Conservation (phyloP, 2,797 vertebrate species). For the Otolemur crassicaudatus region DNA sequence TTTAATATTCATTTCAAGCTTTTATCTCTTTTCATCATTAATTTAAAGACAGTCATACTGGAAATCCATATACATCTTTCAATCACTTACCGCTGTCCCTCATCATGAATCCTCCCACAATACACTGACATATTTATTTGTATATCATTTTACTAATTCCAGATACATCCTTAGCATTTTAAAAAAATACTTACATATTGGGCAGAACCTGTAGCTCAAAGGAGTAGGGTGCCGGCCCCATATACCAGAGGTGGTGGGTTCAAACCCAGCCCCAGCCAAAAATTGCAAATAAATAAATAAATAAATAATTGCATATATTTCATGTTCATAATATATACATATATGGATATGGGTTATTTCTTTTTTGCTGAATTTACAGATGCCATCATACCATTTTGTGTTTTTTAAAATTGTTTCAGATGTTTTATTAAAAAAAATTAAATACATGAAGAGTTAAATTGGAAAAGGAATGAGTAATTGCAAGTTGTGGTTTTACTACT, state of each 20-base stretch:
- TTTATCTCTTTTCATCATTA: neutral
- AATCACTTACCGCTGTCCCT: neutral
- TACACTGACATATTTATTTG: neutral
- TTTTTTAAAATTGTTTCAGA: neutral
- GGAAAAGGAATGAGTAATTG: neutral
- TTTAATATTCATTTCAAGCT: neutral
- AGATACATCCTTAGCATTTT: neutral
- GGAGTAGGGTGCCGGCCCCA: too few species aligned
- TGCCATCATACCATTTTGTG: neutral
- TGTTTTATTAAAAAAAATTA: conserved; percentile 30
- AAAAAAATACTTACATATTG: neutral
- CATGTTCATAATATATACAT: neutral
- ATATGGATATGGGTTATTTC: neutral
- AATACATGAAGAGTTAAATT: neutral
- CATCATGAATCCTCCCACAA: too few species aligned
- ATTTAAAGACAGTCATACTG: neutral
- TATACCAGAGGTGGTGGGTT: too few species aligned
- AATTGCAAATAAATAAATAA: too few species aligned
- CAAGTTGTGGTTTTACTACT: neutral
- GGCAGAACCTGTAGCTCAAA: too few species aligned
- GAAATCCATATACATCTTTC: neutral
- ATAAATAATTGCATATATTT: neutral
- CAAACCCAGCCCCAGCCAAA: too few species aligned
- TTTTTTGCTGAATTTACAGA: neutral
- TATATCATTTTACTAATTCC: neutral